These are phyloP conservation scores for Antedon mediterranea DNA, from an alignment of 53 echinoderm and acorn worm species.

Conservation along the genomic window DNA sequence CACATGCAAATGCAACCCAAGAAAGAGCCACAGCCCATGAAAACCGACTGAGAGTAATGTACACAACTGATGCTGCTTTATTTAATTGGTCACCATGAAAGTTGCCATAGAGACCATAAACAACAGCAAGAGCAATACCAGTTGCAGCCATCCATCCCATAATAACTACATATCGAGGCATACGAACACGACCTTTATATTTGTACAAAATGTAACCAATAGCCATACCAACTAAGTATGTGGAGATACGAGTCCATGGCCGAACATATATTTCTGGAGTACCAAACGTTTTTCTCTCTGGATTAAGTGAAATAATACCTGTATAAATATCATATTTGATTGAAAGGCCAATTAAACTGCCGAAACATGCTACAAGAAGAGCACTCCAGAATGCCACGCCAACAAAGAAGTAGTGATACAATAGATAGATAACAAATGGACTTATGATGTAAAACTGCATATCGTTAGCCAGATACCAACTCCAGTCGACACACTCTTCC, in stretches of 20 bases:
- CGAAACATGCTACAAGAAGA: neutral
- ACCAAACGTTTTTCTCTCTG: neutral
- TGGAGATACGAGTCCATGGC: constrained; percentile 34
- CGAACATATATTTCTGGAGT: constrained; percentile 23
- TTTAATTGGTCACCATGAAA: neutral
- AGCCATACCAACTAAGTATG: constrained; percentile 36
- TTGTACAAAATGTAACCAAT: constrained; percentile 31
- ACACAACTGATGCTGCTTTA: constrained; percentile 14
- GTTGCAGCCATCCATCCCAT: constrained; percentile 17
- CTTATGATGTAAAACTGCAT: constrained; percentile 29
- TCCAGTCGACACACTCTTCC: constrained; percentile 14
- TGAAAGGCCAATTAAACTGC: neutral
- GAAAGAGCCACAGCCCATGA: constrained; percentile 19
- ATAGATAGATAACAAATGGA: constrained; percentile 13
- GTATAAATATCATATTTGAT: neutral
- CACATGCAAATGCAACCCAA: constrained; percentile 35
- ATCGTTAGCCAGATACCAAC: constrained; percentile 34
- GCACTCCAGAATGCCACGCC: neutral
- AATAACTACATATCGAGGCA: neutral
- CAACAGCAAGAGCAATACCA: constrained; percentile 8
- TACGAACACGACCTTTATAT: constrained; percentile 10
- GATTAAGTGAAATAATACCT: neutral
- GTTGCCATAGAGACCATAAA: constrained; percentile 13
- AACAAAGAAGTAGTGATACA: constrained; percentile 14
- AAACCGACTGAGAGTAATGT: constrained; percentile 8